Evolutionary conservation across 2,113 vertebrate species (phyloP).

Genomic region (Ageneiosus marmoratus): DNA sequence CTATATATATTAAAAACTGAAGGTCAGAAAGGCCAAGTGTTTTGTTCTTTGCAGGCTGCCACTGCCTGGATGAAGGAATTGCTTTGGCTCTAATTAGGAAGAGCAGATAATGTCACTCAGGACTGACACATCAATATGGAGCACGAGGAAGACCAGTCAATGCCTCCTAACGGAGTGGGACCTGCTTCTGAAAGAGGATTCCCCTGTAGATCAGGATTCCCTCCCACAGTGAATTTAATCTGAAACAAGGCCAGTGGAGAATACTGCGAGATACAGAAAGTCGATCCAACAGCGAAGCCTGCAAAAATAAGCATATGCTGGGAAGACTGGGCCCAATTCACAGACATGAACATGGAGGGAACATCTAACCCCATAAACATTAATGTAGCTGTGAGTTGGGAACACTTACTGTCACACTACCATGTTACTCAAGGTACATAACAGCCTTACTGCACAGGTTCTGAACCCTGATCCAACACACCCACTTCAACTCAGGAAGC

Average conservation of each 20-base stretch:
- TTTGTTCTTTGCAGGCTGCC: slow-evolving; percentile 22
- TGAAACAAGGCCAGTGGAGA: neutral
- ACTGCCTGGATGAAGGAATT: slow-evolving; percentile 39
- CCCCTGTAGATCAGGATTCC: slow-evolving; percentile 25
- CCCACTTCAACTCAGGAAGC: neutral
- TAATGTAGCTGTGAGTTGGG: neutral
- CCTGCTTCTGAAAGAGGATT: slow-evolving; percentile 30
- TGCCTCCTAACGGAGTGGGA: slow-evolving; percentile 27
- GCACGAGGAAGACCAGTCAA: slow-evolving; percentile 37
- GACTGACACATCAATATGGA: slow-evolving; percentile 50
- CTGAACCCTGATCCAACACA: neutral
- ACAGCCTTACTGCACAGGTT: neutral
- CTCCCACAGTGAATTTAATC: neutral
- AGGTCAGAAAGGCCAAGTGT: neutral
- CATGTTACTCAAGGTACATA: neutral
- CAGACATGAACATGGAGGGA: neutral
- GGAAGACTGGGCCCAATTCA: neutral
- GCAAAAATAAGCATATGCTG: neutral
- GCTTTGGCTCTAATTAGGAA: slow-evolving; percentile 45
- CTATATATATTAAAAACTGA: neutral
- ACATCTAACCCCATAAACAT: no score
- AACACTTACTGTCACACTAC: neutral
- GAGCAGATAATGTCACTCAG: slow-evolving; percentile 55
- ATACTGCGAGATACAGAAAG: neutral
- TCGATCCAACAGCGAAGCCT: neutral